Evolutionary conservation across 2,113 vertebrate species (phyloP).

Genomic region (Drymodes brunneopygia): DNA sequence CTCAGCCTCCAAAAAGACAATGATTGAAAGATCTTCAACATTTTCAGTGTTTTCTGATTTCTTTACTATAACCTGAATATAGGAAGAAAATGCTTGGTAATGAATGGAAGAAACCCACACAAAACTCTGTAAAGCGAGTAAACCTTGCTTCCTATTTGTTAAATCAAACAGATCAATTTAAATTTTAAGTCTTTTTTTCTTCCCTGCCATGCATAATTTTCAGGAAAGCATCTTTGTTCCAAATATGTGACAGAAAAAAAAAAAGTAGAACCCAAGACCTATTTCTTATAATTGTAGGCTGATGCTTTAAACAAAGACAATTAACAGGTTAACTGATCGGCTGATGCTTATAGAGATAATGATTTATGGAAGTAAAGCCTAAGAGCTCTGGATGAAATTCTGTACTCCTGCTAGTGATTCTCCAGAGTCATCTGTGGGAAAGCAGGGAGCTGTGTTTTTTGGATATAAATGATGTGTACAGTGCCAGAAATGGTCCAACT

Average conservation of each 20-base stretch:
- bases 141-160: background rate
- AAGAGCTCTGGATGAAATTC: background rate
- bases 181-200: background rate
- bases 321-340: background rate
- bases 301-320: background rate
- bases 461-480: fast-evolving
- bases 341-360: background rate
- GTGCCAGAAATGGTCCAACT: background rate
- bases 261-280: background rate
- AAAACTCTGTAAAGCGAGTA: background rate
- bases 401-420: background rate
- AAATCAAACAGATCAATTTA: background rate
- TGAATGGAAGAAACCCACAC: background rate
- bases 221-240: background rate
- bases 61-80: background rate
- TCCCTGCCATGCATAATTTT: background rate
- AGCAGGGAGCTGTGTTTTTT: background rate
- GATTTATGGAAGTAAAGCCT: background rate
- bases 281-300: background rate
- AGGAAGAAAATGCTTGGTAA: background rate
- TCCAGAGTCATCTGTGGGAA: background rate
- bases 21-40: background rate
- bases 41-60: background rate
- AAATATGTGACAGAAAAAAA: background rate
- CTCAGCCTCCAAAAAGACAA: background rate